Base-by-base conservation (phyloP, 2,797 vertebrate species). In the Lacerta bilineata region DNA sequence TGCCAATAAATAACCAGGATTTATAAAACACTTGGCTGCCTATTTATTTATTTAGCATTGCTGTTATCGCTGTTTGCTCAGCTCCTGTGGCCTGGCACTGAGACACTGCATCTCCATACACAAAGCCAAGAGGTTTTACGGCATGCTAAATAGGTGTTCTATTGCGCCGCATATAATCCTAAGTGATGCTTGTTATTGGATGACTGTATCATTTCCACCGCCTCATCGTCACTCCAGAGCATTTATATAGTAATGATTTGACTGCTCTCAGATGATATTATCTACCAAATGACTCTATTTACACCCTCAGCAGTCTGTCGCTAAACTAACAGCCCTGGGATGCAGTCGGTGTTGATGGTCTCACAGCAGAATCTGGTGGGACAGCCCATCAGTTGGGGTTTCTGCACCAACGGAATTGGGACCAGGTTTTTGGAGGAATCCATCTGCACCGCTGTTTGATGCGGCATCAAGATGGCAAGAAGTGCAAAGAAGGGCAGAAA, bases 21-120 rank as follows among this genome's bases (percentile, higher is more conserved):
- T 90, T 85, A 78, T 85, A 85, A 90, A 90, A 82, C 29, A 13
- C 74, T 3, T 8, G 0, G 18, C 18, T 2, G 66, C 4, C 39
- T 78, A 8, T 71, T 91, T 89, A 61, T 90, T 90, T 81, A 76
- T 33, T 59, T 8, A 9, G 36, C 41, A 0, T 80, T 36, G 69
- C 74, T 43, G 78, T 85, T 85, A 88, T 90, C 89, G 5, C 83
- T 76, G 64, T 83, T 77, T 77, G 78, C 83, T 88, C 64, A 85
- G 83, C 64, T 85, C 39, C 72, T n/a, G 0, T 33, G 78, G 46
- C 59, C 83, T 74, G 66, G 64, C 29, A 76, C 25, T 25, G 72
- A 88, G 72, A 64, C 18, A 25, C 83, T 7, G 72, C 61, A 76
- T 59, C 46, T 78, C 15, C 6, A 15, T 9, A 18, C 46, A 50